Evolutionary conservation across 2,113 vertebrate species (phyloP).

Genomic region (Trichechus manatus): DNA sequence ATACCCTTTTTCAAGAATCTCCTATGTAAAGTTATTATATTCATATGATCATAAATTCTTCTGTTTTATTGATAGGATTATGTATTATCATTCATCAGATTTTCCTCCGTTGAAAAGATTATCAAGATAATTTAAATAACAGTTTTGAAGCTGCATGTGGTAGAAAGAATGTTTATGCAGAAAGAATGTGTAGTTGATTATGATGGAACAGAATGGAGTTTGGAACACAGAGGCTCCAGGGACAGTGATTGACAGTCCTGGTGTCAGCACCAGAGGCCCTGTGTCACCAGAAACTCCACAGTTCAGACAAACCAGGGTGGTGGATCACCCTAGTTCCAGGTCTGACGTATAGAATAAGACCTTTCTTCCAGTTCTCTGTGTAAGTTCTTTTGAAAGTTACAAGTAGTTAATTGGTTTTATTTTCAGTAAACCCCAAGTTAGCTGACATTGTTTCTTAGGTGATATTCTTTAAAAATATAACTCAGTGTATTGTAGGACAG

Average conservation of each 20-base stretch:
- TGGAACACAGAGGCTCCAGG: background rate
- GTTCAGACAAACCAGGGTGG: background rate
- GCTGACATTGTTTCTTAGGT: background rate
- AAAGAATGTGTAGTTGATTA: background rate
- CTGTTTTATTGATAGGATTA: slow-evolving; percentile 41
- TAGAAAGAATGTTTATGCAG: background rate
- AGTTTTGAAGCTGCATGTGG: slow-evolving; percentile 10
- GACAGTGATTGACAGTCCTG: background rate
- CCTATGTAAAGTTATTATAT: background rate
- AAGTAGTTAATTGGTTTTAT: background rate
- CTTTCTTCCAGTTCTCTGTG: background rate
- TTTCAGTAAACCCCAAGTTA: background rate
- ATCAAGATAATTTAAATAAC: background rate
- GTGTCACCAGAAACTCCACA: background rate
- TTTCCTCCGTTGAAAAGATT: background rate
- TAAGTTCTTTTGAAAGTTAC: background rate
- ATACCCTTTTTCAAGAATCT: background rate
- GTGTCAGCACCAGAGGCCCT: background rate
- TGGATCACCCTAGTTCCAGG: background rate
- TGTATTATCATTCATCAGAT: background rate
- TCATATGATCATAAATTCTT: background rate
- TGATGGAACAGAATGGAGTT: background rate
- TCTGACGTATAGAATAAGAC: background rate
- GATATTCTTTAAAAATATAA: background rate
- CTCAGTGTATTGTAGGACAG: background rate